phyloP scores from a whole-genome alignment of 1,140 invertebrate genomes.

The Aphelenchoides fujianensis region DNA sequence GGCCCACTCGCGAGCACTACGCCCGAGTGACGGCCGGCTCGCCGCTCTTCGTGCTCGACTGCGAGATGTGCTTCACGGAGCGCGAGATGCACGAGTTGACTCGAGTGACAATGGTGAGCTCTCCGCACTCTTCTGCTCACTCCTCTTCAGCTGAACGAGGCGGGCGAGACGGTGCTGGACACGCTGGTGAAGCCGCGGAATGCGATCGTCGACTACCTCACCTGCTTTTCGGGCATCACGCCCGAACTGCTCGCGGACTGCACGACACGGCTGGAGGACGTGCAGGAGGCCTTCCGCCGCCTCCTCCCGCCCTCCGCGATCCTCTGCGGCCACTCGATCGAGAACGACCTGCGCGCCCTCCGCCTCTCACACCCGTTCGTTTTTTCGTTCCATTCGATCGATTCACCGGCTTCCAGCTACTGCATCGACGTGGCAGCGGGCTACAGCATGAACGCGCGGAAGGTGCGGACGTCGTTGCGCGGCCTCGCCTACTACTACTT shows the following conservation, averaged over 20 bases:
- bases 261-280: conserved; percentile 3
- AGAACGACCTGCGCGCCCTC: conserved; percentile 24
- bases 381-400: neutral
- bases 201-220: conserved; percentile 20
- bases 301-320: conserved; percentile 18
- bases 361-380: conserved; percentile 28
- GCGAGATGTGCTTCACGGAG: conserved; percentile 18
- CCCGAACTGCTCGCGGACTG: conserved; percentile 1
- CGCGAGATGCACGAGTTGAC: conserved; percentile 10
- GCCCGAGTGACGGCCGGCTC: conserved; percentile 12
- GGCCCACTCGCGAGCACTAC: conserved; percentile 2
- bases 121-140: neutral
- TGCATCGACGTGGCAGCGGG: conserved; percentile 17
- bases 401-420: neutral
- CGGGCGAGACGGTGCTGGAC: conserved; percentile 8
- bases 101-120: conserved; percentile 18
- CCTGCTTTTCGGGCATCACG: conserved; percentile 23
- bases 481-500: conserved; percentile 11
- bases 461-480: conserved; percentile 5
- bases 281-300: conserved; percentile 21
- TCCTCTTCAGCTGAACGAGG: conserved; percentile 1
- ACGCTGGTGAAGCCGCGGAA: conserved; percentile 17
- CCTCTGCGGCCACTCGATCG: conserved; percentile 22
- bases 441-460: conserved; percentile 11
- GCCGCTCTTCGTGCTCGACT: conserved; percentile 26